phyloP scores from a whole-genome alignment of 2,113 vertebrate genomes.

The Rostratula benghalensis region DNA sequence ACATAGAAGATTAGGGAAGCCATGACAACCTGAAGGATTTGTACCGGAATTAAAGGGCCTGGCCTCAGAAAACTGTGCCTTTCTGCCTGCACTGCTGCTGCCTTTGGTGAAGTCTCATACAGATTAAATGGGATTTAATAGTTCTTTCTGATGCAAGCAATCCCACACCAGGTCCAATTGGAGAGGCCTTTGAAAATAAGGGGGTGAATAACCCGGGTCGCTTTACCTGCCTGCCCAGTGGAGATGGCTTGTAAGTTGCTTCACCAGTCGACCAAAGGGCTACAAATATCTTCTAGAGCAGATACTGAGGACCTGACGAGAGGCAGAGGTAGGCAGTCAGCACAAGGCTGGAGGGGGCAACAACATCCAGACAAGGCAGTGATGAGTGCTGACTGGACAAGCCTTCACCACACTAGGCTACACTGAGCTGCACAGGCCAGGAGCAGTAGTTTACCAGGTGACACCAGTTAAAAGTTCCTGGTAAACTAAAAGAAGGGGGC shows the following conservation, averaged over 20 bases:
- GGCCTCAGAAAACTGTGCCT: not conserved
- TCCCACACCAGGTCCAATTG: conserved; percentile 14
- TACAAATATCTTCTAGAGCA: conserved; percentile 72
- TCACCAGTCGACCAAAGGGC: conserved; percentile 63
- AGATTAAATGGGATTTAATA: not conserved
- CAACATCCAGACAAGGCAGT: conserved; percentile 45
- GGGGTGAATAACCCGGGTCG: conserved; percentile 40
- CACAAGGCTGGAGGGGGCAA: conserved; percentile 62
- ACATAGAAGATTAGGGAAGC: not conserved
- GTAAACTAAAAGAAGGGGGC: not conserved
- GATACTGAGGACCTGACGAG: conserved; percentile 70
- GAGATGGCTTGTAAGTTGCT: conserved; percentile 63
- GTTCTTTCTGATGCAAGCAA: conserved; percentile 38
- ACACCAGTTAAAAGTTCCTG: not conserved
- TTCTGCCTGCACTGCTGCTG: conserved; percentile 14
- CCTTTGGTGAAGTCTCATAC: conserved; percentile 28
- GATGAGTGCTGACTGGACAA: conserved; percentile 22
- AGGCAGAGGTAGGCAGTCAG: conserved; percentile 72
- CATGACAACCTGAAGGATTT: not conserved
- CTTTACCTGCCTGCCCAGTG: conserved; percentile 73
- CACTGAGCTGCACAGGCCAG: not conserved
- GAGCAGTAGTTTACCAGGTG: not conserved
- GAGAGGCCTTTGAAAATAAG: conserved; percentile 44
- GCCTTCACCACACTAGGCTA: not conserved
- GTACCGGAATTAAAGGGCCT: not conserved